These are phyloP conservation scores for Apamea anceps DNA, from an alignment of 2,888 invertebrate species.

Conservation along the genomic window DNA sequence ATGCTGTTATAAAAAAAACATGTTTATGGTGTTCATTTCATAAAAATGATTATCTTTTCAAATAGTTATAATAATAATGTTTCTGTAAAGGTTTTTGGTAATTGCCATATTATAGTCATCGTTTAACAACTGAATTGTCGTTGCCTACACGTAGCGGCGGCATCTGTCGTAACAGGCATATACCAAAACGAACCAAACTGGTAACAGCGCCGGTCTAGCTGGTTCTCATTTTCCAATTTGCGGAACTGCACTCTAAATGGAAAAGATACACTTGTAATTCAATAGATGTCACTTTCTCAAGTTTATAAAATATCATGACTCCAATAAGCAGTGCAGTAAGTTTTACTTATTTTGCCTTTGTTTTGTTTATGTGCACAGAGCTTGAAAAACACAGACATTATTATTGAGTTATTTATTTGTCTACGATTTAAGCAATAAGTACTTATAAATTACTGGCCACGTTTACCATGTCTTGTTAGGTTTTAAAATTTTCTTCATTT, in stretches of 20 bases:
- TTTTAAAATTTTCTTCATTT: no score
- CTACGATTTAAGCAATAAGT: not conserved
- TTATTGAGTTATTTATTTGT: no score
- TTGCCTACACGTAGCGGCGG: not conserved
- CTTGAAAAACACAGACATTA: not conserved
- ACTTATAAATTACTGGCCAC: not conserved
- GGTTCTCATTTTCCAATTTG: not conserved
- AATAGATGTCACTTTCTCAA: conserved; percentile 19
- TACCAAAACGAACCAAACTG: not conserved
- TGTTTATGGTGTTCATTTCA: not conserved
- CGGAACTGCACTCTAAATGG: not conserved
- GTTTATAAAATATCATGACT: not conserved
- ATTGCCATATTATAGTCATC: conserved; percentile 26
- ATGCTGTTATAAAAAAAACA: not conserved
- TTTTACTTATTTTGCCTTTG: not conserved
- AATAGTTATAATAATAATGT: not conserved
- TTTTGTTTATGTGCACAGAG: not conserved
- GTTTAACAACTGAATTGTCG: no score
- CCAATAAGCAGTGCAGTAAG: not conserved
- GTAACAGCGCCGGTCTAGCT: no score
- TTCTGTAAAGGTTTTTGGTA: not conserved
- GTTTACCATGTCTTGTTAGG: not conserved
- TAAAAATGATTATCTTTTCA: not conserved
- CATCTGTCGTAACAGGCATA: conserved; percentile 10
- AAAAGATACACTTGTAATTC: not conserved